phyloP scores from a whole-genome alignment of 2,113 vertebrate genomes.

The Campylorhamphus procurvoides region DNA sequence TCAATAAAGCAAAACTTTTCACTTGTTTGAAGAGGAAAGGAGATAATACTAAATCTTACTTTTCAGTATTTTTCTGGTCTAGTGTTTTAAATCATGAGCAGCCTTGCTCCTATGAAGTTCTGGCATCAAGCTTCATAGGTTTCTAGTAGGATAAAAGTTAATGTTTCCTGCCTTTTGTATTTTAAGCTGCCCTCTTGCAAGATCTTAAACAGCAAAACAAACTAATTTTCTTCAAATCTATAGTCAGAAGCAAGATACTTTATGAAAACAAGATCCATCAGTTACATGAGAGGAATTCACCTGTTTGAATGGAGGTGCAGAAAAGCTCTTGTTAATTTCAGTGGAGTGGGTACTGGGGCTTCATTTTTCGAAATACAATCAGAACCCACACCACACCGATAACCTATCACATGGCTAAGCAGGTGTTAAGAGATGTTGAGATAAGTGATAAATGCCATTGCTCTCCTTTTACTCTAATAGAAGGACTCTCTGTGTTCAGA shows the following conservation, averaged over 20 bases:
- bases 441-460: neutral
- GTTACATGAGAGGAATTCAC: neutral
- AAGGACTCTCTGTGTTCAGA: neutral
- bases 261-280: neutral
- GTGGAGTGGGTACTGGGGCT: neutral
- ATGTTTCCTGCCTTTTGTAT: neutral
- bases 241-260: neutral
- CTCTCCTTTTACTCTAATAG: neutral
- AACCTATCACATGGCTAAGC: neutral
- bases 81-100: neutral
- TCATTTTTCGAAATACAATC: neutral
- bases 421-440: neutral
- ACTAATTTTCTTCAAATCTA: neutral
- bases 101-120: neutral
- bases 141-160: neutral
- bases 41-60: neutral
- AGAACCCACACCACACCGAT: neutral
- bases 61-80: neutral
- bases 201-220: neutral
- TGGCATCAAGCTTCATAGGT: neutral
- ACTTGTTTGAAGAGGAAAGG: neutral
- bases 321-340: neutral
- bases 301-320: neutral
- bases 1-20: neutral
- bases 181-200: neutral